Base-by-base conservation (phyloP, 2,113 vertebrate genomes). In the Ctenodactylus gundi region DNA sequence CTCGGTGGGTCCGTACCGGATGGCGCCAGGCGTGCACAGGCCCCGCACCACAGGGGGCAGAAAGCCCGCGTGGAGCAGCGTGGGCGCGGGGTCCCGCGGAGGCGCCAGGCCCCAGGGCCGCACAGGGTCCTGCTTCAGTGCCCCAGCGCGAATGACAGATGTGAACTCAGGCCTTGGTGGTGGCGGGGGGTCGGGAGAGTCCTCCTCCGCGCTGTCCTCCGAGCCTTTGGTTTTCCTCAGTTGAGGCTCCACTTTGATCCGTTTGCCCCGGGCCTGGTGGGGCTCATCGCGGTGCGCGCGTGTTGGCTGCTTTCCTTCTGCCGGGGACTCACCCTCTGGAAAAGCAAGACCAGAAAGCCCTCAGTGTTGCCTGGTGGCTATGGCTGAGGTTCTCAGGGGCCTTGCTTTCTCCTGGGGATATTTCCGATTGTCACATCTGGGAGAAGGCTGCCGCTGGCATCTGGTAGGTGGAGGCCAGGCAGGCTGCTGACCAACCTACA, bases 1-100 rank as follows among this genome's bases (percentile, higher is more conserved):
- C 96, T 99, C 99, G 0, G 99, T 98, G 1, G 99, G 99, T 72
- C 99, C 99, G 0, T 99, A 99, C 88, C 99, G 99, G 95, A 99
- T 99, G 75, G 99, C 98, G 95, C 99, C 99, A 0, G 99, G 99
- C 3, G 99, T 93, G 34, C 99, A 99, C 36, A 99, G 98, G 95
- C 99, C 98, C 93, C 99, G 98, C 85, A 99, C 11, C 3, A 88
- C 29, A 0, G 95, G 97, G 1, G 99, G 99, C 97, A 99, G 98
- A 83, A 99, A 99, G 57, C 97, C 82, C 0, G 97, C 85, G 0
- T 97, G 97, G n/a, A 97, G 81, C 49, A 97, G 77, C 0, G 99
- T 94, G 0, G 97, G 96, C 0, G 98, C 96, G 88, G 99, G 97
- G 57, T 98, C 97, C 62, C 98, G 98, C 17, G 98, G 97, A 0